Percentiles rank a stretch among this genome's conserved stretches.
phyloP scores from a whole-genome alignment of 2,888 invertebrate species.

The Acanthosepion lycidas region DNA sequence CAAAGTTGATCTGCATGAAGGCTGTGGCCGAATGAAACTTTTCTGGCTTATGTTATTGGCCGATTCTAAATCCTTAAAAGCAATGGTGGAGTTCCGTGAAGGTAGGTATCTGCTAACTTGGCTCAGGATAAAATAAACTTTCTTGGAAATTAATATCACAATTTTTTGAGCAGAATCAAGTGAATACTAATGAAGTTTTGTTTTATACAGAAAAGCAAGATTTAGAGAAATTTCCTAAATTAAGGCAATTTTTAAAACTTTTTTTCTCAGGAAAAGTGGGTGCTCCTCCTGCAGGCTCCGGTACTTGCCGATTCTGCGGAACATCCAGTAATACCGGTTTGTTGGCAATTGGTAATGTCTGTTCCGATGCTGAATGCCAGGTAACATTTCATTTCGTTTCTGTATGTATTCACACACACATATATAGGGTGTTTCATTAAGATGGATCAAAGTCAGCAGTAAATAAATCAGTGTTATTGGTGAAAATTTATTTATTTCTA shows the following conservation, averaged over 20 bases:
- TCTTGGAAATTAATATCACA: no score
- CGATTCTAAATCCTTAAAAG: slow-evolving; percentile 92
- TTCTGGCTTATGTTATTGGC: slow-evolving; percentile 95
- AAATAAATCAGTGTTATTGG: no score
- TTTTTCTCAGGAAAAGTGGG: slow-evolving; percentile 60
- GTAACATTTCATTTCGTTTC: slow-evolving; percentile 68
- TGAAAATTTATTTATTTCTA: no score
- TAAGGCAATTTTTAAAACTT: background rate
- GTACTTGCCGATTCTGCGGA: slow-evolving; percentile 93
- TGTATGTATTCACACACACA: no score
- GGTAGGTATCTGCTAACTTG: slow-evolving; percentile 75
- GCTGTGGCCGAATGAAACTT: slow-evolving; percentile 93
- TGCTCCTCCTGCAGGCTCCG: slow-evolving; percentile 75
- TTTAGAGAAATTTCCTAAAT: background rate
- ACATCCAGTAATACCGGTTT: slow-evolving; percentile 86
- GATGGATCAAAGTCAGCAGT: no score
- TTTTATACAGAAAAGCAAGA: no score
- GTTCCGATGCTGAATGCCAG: slow-evolving; percentile 94
- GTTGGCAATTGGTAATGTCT: slow-evolving; percentile 91
- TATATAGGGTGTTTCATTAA: no score
- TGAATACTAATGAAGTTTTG: no score
- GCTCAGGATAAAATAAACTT: no score
- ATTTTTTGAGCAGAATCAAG: no score
- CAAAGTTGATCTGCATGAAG: slow-evolving; percentile 93
- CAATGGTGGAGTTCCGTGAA: slow-evolving; percentile 86